Base-by-base conservation (phyloP, 2,888 invertebrate species). In the Polymixis flavicincta region DNA sequence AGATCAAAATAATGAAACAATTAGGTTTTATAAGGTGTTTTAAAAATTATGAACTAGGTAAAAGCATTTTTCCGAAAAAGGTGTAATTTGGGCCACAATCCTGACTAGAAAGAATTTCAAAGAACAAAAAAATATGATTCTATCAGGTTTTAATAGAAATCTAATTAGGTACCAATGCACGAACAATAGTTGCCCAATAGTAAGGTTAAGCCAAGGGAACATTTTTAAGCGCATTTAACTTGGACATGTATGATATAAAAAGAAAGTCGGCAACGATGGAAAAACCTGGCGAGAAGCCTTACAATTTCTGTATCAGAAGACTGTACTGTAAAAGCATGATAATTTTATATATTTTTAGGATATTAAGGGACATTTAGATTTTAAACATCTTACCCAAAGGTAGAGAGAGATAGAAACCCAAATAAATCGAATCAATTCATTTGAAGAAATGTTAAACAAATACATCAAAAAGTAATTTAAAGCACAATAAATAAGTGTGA, bases 401-500 rank as follows among this genome's bases (percentile, higher is more conserved):
- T n/a, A 65, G 28, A 50, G 1, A 50, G 3, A 17, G 52, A 22
- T 14, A 25, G 25, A 71, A 9, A 28, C 42, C 9, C 28, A 57
- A 45, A 45, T 45, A 14, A 57, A 57, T 25, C 11, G 2, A 17
- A 63, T 45, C 17, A 63, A 71, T 76, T 45, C 0, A 32, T 59
- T 32, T 25, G 22, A 52, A 42, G 19, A 71, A 78, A 71, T 42
- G 19, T 48, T 57, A 57, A 55, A 78, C 17, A 48, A 60, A 78
- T 52, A 61, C 54, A 71, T 28, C 14, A 42, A 73, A 65, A 14
- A 37, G n/a, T 70, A 72, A 82, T 63, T 37, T 64, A 73, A 50
- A 82, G 32, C 63, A 28, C 52, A 57, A 72, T 79, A 73, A 76
- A 67, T 61, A 68, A 71, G 42, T 64, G 75, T 72, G 63, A 61